These are phyloP conservation scores for Leistus spinibarbis DNA, from an alignment of 2,888 invertebrate genomes.

Conservation along the genomic window DNA sequence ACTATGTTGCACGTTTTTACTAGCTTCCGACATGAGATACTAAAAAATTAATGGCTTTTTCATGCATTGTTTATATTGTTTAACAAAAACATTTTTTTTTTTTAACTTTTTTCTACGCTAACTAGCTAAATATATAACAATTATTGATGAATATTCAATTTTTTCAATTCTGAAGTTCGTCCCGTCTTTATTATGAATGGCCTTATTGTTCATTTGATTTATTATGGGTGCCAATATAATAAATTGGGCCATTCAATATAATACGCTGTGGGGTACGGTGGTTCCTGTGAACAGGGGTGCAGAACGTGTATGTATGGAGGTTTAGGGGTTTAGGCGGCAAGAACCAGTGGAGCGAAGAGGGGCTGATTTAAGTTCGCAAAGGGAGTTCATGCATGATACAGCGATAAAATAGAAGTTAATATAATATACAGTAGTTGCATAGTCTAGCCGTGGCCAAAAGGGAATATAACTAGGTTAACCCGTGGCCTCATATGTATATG, in stretches of 20 bases:
- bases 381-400: neutral
- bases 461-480: too few species aligned
- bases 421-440: neutral
- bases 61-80: too few species aligned
- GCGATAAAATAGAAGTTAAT: neutral
- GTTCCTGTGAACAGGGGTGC: neutral
- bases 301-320: neutral
- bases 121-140: too few species aligned
- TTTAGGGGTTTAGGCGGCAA: neutral
- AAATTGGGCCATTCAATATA: slow-evolving; percentile 11
- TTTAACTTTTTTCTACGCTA: too few species aligned
- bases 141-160: too few species aligned
- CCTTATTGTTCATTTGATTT: slow-evolving; percentile 12
- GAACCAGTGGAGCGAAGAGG: neutral
- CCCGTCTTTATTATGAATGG: neutral
- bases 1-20: too few species aligned
- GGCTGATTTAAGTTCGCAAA: neutral
- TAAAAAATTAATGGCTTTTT: too few species aligned
- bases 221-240: slow-evolving; percentile 4
- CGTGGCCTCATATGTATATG: too few species aligned
- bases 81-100: too few species aligned
- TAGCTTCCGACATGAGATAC: too few species aligned
- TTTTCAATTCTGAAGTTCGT: neutral
- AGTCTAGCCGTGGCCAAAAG: too few species aligned
- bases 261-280: neutral